Percentiles rank a stretch among this genome's conserved stretches.
Evolutionary conservation across 2,888 invertebrate genomes (phyloP).

Genomic region (Agapostemon virescens): DNA sequence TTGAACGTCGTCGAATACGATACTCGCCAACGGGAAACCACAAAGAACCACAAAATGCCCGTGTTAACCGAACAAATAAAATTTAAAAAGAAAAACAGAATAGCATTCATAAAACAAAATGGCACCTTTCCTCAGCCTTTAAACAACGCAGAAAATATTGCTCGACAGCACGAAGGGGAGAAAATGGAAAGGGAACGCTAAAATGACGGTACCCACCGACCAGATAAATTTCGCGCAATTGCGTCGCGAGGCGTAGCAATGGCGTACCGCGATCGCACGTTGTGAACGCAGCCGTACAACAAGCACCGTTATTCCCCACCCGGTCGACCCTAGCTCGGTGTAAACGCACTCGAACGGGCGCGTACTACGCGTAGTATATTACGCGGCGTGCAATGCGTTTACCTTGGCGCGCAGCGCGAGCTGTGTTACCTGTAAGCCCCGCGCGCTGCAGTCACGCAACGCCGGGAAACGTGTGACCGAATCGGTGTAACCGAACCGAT

Average conservation of each 20-base stretch:
- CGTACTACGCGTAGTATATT: constrained; percentile 48
- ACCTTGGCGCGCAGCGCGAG: constrained; percentile 37
- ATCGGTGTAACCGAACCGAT: constrained; percentile 24
- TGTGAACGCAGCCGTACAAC: constrained; percentile 60
- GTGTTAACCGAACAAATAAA: background rate
- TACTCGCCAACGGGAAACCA: no score
- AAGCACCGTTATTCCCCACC: constrained; percentile 64
- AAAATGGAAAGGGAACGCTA: background rate
- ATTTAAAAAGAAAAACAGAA: background rate
- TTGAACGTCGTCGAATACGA: no score
- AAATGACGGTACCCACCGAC: accelerated
- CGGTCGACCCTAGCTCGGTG: constrained; percentile 28
- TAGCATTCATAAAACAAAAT: background rate
- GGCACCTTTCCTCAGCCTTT: background rate
- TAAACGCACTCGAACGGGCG: constrained; percentile 47
- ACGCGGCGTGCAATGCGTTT: constrained; percentile 53
- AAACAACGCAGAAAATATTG: background rate
- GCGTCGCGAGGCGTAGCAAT: background rate
- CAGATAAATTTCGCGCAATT: no score
- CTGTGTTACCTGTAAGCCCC: constrained; percentile 38
- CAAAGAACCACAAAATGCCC: background rate
- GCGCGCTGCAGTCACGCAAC: constrained; percentile 48
- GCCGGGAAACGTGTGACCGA: constrained; percentile 48
- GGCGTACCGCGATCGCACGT: background rate
- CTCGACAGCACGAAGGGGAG: background rate